These are phyloP conservation scores for Calycopis cecrops DNA, from an alignment of 1,140 invertebrate genomes.

Conservation along the genomic window DNA sequence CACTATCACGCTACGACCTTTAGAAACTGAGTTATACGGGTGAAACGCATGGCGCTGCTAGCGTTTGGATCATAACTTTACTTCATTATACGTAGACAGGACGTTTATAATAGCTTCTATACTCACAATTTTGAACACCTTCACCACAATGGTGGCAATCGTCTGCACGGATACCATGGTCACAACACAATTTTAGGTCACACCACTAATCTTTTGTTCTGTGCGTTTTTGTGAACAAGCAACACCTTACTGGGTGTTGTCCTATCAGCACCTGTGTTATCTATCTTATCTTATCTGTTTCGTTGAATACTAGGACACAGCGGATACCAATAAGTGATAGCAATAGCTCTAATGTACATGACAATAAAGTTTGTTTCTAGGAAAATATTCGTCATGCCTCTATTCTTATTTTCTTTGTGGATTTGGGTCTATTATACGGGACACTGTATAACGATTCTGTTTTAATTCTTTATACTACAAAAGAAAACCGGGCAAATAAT, in stretches of 20 bases:
- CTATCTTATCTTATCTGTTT: conserved; percentile 59
- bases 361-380: conserved; percentile 12
- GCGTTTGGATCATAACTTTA: too few species aligned
- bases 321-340: conserved; percentile 17
- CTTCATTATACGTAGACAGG: too few species aligned
- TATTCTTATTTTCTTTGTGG: too few species aligned
- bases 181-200: conserved; percentile 23
- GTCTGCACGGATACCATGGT: conserved; percentile 86
- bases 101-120: not conserved
- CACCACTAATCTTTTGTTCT: conserved; percentile 37
- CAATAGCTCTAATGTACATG: conserved; percentile 4
- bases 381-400: not conserved
- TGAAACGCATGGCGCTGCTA: too few species aligned
- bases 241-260: conserved; percentile 41
- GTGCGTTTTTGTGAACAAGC: conserved; percentile 41
- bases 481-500: too few species aligned
- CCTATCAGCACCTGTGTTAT: conserved; percentile 14
- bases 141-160: conserved; percentile 85
- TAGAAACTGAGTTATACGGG: too few species aligned
- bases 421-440: too few species aligned
- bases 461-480: too few species aligned
- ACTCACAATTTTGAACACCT: conserved; percentile 86
- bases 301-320: conserved; percentile 65
- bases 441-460: too few species aligned
- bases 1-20: too few species aligned